Evolutionary conservation across 2,888 invertebrate genomes (phyloP), one percentile per base, ranked within the genome.

Genomic region (Stratiomys singularior): DNA sequence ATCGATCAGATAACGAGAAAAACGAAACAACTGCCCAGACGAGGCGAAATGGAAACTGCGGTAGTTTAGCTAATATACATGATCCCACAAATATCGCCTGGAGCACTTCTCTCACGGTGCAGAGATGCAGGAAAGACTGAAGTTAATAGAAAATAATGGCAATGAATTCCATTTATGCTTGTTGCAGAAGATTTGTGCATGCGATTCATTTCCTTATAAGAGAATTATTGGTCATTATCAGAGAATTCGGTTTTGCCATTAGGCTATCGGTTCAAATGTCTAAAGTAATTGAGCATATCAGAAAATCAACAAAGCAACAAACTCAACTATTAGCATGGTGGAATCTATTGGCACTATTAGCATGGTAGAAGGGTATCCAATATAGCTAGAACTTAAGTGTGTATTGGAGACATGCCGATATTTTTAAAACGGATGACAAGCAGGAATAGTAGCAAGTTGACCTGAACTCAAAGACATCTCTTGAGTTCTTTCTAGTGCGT

Each of bases 61-160:
- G 69, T 69, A 69, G 69, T 69, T 69, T 69, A 25, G 13, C 69
- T 69, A 69, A 69, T 69, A 23, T 46, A 69, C 69, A 47, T 18
- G 21, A n/a, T 60, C 23, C 60, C 18, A 60, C n/a, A 7, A 56
- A 11, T 18, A 25, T n/a, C 44, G 69, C 69, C n/a, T 23, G 25
- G 30, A 25, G 69, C 69, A 27, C 21, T 69, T 69, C 47, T 69
- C 69, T 69, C 69, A 69, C 69, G 69, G 69, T 69, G 18, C 47
- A 46, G 11, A 23, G 60, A 13, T 60, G 60, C 44, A 4, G 44
- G 66, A 15, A 27, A 25, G 69, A 69, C 25, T 25, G 18, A 5
- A 52, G 52, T 52, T 37, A 66, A 69, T 47, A 47, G 21, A 47
- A 69, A 69, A 46, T 69, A 69, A 69, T 46, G 69, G 30, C 47